These are phyloP conservation scores for Cyprinodon diabolis DNA, from an alignment of 2,797 vertebrate genomes.

Conservation along the genomic window DNA sequence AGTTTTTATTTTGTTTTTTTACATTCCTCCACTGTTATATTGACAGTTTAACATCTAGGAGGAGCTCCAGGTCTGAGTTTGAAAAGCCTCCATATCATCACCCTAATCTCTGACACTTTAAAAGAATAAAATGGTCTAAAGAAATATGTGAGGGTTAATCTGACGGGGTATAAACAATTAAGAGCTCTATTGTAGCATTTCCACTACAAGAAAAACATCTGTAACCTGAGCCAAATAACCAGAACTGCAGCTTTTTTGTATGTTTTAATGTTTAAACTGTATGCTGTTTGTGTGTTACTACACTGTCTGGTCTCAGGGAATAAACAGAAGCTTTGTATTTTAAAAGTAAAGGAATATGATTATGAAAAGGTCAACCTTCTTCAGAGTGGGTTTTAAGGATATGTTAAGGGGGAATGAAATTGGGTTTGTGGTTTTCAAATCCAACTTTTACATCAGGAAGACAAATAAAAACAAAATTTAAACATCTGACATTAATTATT, in stretches of 20 bases:
- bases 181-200: neutral
- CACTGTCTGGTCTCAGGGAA: neutral
- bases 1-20: neutral
- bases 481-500: neutral
- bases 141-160: neutral
- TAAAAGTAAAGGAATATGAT: neutral
- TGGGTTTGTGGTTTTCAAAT: neutral
- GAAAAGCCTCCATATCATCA: neutral
- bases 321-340: neutral
- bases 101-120: neutral
- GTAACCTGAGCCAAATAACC: constrained; percentile 33
- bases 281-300: neutral
- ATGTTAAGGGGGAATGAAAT: neutral
- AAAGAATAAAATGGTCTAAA: neutral
- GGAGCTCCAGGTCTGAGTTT: neutral
- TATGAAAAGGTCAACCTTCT: neutral
- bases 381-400: neutral
- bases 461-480: neutral
- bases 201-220: neutral
- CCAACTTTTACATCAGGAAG: neutral
- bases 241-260: neutral
- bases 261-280: neutral
- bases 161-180: neutral
- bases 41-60: neutral
- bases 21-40: neutral